Evolutionary conservation across 2,113 vertebrate genomes (phyloP), one percentile per base, ranked within the genome.

Genomic region (Antechinus stuartii): DNA sequence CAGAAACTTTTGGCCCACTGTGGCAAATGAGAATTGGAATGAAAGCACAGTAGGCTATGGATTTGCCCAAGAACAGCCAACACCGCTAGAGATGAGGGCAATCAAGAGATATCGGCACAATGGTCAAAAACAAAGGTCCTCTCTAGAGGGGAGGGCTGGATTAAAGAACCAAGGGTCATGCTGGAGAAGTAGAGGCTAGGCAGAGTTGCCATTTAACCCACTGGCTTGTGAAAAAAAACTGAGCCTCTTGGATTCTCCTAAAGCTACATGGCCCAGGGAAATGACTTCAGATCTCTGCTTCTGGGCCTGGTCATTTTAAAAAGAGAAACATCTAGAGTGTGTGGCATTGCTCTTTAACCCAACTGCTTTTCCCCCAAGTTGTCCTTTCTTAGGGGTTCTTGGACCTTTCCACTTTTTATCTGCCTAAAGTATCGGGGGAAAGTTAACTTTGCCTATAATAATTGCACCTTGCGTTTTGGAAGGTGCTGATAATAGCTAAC

Each of bases 381-480:
- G 92, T 92, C 42, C 95, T 90, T 94, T 52, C n/a, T 76, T 50
- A 90, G 92, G 26, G 92, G 54, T 2, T 94, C 96, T 57, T 6
- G 2, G 54, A 93, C 9, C 94, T 96, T 96, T 95, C 90, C 94
- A 92, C 56, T 94, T 96, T 91, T 92, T 94, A 89, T n/a, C 91
- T 42, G 92, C 57, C 23, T 91, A 35, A 57, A 92, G 94, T 22
- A 84, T 91, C 76, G 94, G 89, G 30, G 50, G 91, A 14, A 94
- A 91, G 12, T 52, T 96, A 61, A 92, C 89, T 92, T 93, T 9
- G 93, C 50, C 61, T 46, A 95, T 49, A 93, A 68, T 93, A 24
- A 95, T 90, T 42, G 92, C 53, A 96, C 68, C n/a, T 84, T 16
- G n/a, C n/a, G 94, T 90, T 35, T 91, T 89, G 54, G 42, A 84